These are phyloP conservation scores for Pseudococcus viburni DNA, from an alignment of 2,888 invertebrate species.

Conservation along the genomic window DNA sequence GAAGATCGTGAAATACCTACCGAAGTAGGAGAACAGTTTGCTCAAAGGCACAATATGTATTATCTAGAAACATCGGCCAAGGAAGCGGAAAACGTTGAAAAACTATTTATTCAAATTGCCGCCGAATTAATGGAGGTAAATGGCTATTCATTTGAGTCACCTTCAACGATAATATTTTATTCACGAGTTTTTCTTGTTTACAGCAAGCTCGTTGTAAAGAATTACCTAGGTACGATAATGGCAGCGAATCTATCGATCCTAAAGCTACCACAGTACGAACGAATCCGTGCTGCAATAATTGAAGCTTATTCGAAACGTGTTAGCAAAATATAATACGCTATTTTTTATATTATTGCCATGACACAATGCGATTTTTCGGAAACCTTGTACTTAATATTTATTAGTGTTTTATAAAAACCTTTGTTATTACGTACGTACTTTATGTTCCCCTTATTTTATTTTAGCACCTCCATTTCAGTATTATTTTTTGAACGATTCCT, in stretches of 20 bases:
- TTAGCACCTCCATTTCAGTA: conserved; percentile 31
- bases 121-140: conserved; percentile 87
- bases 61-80: conserved; percentile 98
- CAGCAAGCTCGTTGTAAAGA: conserved; percentile 90
- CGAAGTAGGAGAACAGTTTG: conserved; percentile 95
- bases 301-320: conserved; percentile 36
- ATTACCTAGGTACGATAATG: conserved; percentile 80
- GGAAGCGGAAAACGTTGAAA: conserved; percentile 97
- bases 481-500: conserved; percentile 32
- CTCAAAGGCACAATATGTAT: conserved; percentile 96
- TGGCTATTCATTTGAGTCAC: not conserved
- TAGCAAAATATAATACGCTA: conserved; percentile 54
- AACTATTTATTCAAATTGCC: conserved; percentile 96
- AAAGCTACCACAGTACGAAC: conserved; percentile 62
- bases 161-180: not conserved
- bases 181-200: conserved; percentile 69
- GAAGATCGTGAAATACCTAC: conserved; percentile 96
- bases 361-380: conserved; percentile 5
- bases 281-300: conserved; percentile 62
- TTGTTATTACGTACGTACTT: conserved; percentile 4
- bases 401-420: conserved; percentile 16
- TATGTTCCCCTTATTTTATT: not conserved
- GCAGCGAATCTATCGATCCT: conserved; percentile 70
- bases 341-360: conserved; percentile 52
- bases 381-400: conserved; percentile 24